Percentiles rank a stretch among this genome's conserved stretches.
Evolutionary conservation across 2,888 invertebrate genomes (phyloP).

Genomic region (Epinotia ramella): DNA sequence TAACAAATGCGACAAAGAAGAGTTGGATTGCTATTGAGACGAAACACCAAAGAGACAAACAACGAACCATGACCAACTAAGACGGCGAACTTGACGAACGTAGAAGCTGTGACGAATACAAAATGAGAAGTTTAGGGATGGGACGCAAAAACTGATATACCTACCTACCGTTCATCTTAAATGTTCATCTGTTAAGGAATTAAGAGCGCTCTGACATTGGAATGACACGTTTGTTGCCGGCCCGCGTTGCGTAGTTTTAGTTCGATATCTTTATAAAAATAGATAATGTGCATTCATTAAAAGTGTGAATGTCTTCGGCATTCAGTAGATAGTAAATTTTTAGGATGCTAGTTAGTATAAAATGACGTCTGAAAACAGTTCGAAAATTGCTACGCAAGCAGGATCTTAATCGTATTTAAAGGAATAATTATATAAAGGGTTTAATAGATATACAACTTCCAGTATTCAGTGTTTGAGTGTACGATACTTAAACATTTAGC

Average conservation of each 20-base stretch:
- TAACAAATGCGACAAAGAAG: background rate
- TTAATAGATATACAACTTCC: constrained; percentile 35
- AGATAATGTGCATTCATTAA: constrained; percentile 79
- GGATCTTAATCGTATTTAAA: constrained; percentile 45
- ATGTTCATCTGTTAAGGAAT: constrained; percentile 2
- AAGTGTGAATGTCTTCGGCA: constrained; percentile 76
- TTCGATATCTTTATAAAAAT: constrained; percentile 78
- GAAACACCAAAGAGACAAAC: background rate
- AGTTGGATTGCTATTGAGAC: background rate
- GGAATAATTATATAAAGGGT: constrained; percentile 21
- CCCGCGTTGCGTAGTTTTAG: constrained; percentile 74
- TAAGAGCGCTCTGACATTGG: constrained; percentile 59
- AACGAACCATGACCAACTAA: background rate
- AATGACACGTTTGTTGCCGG: constrained; percentile 71
- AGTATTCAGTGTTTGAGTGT: constrained; percentile 36
- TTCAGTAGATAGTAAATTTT: constrained; percentile 84
- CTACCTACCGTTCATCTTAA: background rate
- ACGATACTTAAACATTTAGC: constrained; percentile 42
- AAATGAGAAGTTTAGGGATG: background rate
- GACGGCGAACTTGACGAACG: background rate
- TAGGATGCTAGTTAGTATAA: constrained; percentile 85
- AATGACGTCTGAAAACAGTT: constrained; percentile 71
- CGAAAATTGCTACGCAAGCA: constrained; percentile 56
- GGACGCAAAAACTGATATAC: background rate
- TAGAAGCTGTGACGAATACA: background rate